These are phyloP conservation scores for Lacerta viridis DNA, from an alignment of 2,797 vertebrate species.

Conservation along the genomic window DNA sequence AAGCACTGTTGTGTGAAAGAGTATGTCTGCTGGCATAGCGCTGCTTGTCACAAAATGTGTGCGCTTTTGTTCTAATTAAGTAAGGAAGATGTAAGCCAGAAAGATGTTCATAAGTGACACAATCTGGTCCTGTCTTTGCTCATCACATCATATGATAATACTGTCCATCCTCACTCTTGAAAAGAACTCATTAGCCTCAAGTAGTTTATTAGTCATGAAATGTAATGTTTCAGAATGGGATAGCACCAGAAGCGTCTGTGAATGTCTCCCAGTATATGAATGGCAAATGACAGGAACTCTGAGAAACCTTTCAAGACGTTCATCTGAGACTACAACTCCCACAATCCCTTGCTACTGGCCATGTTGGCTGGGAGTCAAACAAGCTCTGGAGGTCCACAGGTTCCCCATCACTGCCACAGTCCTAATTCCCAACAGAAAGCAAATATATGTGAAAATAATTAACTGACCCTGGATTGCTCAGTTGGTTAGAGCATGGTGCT, in stretches of 20 bases:
- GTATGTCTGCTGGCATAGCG: conserved; percentile 67
- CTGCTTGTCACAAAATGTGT: conserved; percentile 53
- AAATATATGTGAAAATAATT: background rate
- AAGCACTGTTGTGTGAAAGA: conserved; percentile 65
- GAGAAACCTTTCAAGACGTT: background rate
- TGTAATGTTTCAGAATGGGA: background rate
- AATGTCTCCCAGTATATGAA: background rate
- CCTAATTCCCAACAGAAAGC: background rate
- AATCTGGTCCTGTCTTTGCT: conserved; percentile 72
- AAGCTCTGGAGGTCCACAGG: no score
- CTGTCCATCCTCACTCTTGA: conserved; percentile 54
- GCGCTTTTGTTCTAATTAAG: conserved; percentile 76
- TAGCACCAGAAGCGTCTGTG: background rate
- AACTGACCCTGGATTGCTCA: background rate
- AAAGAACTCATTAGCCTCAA: conserved; percentile 64
- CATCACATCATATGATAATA: conserved; percentile 52
- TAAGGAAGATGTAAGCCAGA: conserved; percentile 71
- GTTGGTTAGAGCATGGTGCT: no score
- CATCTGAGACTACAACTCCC: background rate
- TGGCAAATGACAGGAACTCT: background rate
- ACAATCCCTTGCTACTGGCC: no score
- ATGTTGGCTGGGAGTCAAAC: no score
- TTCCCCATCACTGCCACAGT: background rate
- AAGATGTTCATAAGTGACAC: conserved; percentile 74
- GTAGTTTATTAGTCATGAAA: conserved; percentile 42